These are phyloP conservation scores for Pterois miles DNA, from an alignment of 2,797 vertebrate genomes.

Conservation along the genomic window DNA sequence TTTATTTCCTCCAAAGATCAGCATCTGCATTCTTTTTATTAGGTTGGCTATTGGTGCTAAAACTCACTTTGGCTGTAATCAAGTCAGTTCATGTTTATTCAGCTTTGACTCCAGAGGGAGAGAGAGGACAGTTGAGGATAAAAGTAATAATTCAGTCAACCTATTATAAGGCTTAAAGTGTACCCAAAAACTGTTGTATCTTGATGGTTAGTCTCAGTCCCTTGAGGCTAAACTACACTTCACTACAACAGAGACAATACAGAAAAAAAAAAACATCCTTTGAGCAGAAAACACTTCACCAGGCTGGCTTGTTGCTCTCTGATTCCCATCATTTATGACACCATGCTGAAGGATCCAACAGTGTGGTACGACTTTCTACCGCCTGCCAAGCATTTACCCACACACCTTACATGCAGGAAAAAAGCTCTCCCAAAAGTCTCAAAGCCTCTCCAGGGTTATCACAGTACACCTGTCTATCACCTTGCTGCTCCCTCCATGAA, in stretches of 20 bases:
- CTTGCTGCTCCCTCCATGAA: conserved; percentile 15
- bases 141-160: conserved; percentile 34
- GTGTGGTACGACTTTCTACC: neutral
- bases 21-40: conserved; percentile 3
- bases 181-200: conserved; percentile 1
- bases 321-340: conserved; percentile 2
- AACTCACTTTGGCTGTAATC: conserved; percentile 35
- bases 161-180: conserved; percentile 16
- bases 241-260: neutral
- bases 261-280: neutral
- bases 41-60: conserved; percentile 12
- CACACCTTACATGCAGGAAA: neutral
- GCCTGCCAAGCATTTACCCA: neutral
- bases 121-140: neutral
- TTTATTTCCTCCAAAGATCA: neutral
- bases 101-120: neutral
- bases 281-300: neutral
- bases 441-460: neutral
- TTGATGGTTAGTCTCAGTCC: conserved; percentile 6
- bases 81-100: conserved; percentile 36
- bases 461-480: neutral
- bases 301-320: neutral
- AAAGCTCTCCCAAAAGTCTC: neutral
- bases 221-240: neutral
- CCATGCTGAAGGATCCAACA: neutral